These are phyloP conservation scores for Tetanocera ferruginea DNA, from an alignment of 2,888 invertebrate species.

Conservation along the genomic window DNA sequence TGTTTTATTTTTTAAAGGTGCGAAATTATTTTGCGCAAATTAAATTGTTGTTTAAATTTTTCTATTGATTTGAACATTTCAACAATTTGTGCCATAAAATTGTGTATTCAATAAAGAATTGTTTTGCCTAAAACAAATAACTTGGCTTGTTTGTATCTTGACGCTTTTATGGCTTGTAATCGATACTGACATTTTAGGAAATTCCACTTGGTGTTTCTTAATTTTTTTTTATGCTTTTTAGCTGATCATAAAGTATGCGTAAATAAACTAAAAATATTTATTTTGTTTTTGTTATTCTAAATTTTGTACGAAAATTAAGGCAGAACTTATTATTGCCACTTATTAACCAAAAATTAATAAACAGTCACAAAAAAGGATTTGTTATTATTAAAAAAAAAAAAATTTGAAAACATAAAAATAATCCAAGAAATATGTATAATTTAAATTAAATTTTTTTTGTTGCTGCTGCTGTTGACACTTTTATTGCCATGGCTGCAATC, in stretches of 20 bases:
- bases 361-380: too few species aligned
- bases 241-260: neutral
- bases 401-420: too few species aligned
- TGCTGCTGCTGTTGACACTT: neutral
- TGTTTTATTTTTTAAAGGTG: conserved; percentile 11
- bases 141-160: neutral
- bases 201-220: conserved; percentile 5
- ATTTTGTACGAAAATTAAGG: neutral
- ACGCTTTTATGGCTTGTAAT: conserved; percentile 21
- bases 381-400: too few species aligned
- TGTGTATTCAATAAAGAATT: neutral
- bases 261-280: neutral
- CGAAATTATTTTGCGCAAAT: conserved; percentile 22
- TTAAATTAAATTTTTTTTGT: too few species aligned
- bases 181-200: conserved; percentile 16
- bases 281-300: neutral
- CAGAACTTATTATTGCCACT: too few species aligned
- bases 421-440: too few species aligned
- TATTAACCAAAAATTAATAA: too few species aligned
- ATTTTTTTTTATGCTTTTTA: too few species aligned
- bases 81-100: neutral
- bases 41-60: conserved; percentile 20
- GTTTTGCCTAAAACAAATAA: neutral
- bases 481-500: conserved; percentile 2
- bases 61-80: neutral